These are phyloP conservation scores for Lithobates sylvaticus DNA, from an alignment of 2,797 vertebrate species.

Conservation along the genomic window DNA sequence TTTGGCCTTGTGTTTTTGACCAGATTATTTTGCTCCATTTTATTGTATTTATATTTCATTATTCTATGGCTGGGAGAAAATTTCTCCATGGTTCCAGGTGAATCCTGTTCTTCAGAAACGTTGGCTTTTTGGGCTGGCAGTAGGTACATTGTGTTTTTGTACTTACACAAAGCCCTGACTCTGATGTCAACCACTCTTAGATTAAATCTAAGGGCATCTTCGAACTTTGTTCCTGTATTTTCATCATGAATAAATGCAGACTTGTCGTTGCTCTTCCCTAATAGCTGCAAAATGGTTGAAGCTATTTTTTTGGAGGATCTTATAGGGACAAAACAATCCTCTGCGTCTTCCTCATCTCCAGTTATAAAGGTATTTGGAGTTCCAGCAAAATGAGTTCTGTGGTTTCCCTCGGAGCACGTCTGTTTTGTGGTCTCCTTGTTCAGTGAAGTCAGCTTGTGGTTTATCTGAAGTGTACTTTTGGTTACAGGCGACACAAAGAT, in stretches of 20 bases:
- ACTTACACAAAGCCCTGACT: background rate
- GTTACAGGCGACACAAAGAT: background rate
- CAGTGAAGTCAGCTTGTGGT: background rate
- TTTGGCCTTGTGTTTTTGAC: background rate
- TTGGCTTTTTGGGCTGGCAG: background rate
- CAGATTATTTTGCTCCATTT: background rate
- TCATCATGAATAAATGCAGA: background rate
- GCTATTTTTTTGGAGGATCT: background rate
- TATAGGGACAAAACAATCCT: background rate
- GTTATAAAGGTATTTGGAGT: background rate
- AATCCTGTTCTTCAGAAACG: background rate
- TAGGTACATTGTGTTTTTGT: constrained; percentile 10
- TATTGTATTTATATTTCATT: background rate
- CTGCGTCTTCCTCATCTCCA: background rate
- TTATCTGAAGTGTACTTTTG: background rate
- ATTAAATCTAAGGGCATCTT: background rate
- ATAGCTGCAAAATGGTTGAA: background rate
- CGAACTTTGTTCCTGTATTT: too few species aligned
- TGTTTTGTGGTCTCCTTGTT: background rate
- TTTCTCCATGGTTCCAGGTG: background rate
- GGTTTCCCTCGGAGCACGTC: background rate
- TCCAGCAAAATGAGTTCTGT: background rate
- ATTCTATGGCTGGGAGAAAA: background rate
- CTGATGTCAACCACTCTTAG: background rate
- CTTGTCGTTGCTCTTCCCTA: background rate